A percentile compares a stretch with the other conserved stretches of the same genome.
These are phyloP conservation scores for Podocnemis expansa DNA, from an alignment of 2,113 vertebrate genomes.

Conservation along the genomic window DNA sequence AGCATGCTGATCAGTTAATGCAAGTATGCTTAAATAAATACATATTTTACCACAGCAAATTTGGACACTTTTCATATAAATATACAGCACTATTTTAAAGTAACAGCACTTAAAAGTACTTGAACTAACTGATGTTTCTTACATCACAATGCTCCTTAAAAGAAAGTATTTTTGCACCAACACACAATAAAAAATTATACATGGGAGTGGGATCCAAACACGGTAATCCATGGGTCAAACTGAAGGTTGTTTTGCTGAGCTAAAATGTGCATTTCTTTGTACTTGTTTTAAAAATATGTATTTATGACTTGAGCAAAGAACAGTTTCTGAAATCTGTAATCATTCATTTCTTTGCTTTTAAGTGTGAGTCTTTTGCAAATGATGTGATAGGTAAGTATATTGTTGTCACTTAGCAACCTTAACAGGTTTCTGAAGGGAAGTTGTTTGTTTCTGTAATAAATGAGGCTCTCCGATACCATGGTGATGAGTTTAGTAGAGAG, in stretches of 20 bases:
- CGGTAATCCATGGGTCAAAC: slow-evolving; percentile 9
- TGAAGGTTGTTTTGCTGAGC: slow-evolving; percentile 19
- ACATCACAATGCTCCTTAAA: neutral
- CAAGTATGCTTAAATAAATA: neutral
- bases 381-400: slow-evolving; percentile 66
- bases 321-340: slow-evolving; percentile 55
- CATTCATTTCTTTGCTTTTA: slow-evolving; percentile 65
- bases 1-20: neutral
- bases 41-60: neutral
- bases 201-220: neutral
- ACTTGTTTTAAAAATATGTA: slow-evolving; percentile 16
- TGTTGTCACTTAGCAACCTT: slow-evolving; percentile 76
- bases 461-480: slow-evolving; percentile 63
- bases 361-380: slow-evolving; percentile 63
- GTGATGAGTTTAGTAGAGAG: slow-evolving; percentile 64
- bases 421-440: slow-evolving; percentile 61
- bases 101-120: slow-evolving; percentile 6
- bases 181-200: neutral
- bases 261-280: slow-evolving; percentile 30
- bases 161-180: slow-evolving; percentile 3
- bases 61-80: neutral
- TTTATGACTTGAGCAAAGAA: slow-evolving; percentile 39
- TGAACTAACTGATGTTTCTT: slow-evolving; percentile 15
- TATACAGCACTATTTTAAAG: neutral
- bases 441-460: slow-evolving; percentile 74